A percentile compares a stretch with the other conserved stretches of the same genome.
phyloP scores from a whole-genome alignment of 2,113 vertebrate species.

The Oncorhynchus tshawytscha region DNA sequence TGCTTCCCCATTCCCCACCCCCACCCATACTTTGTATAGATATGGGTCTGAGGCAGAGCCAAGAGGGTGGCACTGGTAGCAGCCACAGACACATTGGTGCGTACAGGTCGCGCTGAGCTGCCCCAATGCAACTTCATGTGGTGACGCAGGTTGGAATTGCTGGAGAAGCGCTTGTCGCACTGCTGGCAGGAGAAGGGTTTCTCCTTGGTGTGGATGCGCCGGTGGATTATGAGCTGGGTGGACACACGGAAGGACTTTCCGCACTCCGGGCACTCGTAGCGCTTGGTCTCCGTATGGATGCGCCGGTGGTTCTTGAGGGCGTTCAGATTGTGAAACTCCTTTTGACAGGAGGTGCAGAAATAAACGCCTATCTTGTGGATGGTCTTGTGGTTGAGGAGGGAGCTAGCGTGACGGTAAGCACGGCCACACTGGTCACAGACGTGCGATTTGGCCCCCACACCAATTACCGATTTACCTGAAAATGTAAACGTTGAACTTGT shows the following conservation, averaged over 20 bases:
- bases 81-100: constrained; percentile 11
- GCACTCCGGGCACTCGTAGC: constrained; percentile 79
- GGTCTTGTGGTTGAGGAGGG: constrained; percentile 76
- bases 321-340: constrained; percentile 74
- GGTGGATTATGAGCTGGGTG: constrained; percentile 74
- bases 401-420: constrained; percentile 72
- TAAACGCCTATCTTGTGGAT: constrained; percentile 73
- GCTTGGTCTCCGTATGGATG: constrained; percentile 78
- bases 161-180: constrained; percentile 74
- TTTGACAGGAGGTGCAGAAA: constrained; percentile 73
- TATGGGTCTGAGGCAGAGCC: constrained; percentile 18
- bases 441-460: constrained; percentile 54
- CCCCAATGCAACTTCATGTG: constrained; percentile 81
- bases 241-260: constrained; percentile 75
- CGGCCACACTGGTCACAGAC: constrained; percentile 72
- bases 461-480: not conserved
- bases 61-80: constrained; percentile 24
- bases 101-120: not conserved
- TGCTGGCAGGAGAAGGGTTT: constrained; percentile 76
- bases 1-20: not conserved
- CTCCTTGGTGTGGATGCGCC: constrained; percentile 78
- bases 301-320: constrained; percentile 75
- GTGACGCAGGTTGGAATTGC: constrained; percentile 77
- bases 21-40: not conserved
- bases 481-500: not conserved